phyloP scores from a whole-genome alignment of 2,113 vertebrate genomes.

The Lophochroa leadbeateri region DNA sequence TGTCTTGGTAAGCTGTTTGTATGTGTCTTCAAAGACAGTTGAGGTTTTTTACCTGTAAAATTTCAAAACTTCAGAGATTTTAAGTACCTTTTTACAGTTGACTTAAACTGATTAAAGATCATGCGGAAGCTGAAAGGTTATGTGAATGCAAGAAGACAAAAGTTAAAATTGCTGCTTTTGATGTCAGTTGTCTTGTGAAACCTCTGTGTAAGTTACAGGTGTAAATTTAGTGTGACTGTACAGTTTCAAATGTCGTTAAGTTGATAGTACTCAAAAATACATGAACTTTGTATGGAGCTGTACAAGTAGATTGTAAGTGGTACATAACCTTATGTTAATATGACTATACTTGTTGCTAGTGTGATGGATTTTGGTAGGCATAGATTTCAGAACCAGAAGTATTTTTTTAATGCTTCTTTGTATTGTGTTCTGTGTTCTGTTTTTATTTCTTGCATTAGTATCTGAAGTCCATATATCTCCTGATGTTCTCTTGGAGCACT shows the following conservation, averaged over 20 bases:
- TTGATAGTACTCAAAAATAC: background rate
- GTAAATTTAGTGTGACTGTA: background rate
- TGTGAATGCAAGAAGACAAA: background rate
- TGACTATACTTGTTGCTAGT: background rate
- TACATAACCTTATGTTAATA: background rate
- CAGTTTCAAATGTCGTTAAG: background rate
- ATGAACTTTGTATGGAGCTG: background rate
- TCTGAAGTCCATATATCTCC: slow-evolving; percentile 65
- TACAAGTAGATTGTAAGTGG: background rate
- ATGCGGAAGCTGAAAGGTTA: background rate
- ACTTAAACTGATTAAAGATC: background rate
- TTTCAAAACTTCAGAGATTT: background rate
- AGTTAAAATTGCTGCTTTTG: background rate
- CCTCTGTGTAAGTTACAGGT: background rate
- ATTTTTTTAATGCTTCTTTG: background rate
- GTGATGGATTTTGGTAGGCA: background rate
- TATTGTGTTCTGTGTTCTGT: background rate
- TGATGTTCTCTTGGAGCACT: slow-evolving; percentile 50
- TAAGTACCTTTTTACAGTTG: background rate
- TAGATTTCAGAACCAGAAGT: background rate
- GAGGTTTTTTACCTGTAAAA: background rate
- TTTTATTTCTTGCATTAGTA: slow-evolving; percentile 35
- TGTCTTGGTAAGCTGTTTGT: background rate
- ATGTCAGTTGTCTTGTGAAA: background rate
- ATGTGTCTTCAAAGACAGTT: background rate